Conservation (phyloP, 2,888 invertebrate species). For the Sussaba pulchella region DNA sequence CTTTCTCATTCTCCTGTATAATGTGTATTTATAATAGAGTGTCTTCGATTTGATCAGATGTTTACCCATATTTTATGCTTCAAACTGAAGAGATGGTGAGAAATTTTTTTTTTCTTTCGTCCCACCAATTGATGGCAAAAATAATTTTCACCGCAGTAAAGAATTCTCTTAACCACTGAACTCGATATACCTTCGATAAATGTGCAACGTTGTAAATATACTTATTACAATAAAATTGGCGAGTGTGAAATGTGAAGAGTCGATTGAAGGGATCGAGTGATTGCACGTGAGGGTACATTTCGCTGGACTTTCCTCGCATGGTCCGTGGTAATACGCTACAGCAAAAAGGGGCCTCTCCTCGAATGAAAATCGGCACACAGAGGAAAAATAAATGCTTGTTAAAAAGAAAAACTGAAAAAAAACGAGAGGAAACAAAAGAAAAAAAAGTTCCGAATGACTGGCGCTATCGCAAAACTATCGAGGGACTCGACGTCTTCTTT, state of each 20-base stretch:
- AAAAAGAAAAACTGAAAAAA: conserved; percentile 49
- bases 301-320: conserved; percentile 62
- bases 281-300: conserved; percentile 66
- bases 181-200: neutral
- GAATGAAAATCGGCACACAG: conserved; percentile 37
- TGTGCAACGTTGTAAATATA: neutral
- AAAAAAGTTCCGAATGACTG: conserved; percentile 45
- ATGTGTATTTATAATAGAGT: too few relatives aligned
- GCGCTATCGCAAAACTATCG: conserved; percentile 68
- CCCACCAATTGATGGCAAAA: too few relatives aligned
- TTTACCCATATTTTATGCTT: too few relatives aligned
- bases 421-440: conserved; percentile 41
- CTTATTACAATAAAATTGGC: conserved; percentile 36
- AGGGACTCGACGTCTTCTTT: too few relatives aligned
- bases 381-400: conserved; percentile 57
- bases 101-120: too few relatives aligned
- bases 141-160: too few relatives aligned
- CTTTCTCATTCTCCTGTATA: too few relatives aligned
- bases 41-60: too few relatives aligned
- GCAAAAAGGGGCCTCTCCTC: conserved; percentile 6
- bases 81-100: too few relatives aligned
- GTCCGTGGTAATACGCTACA: conserved; percentile 43
- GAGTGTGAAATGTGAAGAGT: conserved; percentile 59
- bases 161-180: too few relatives aligned
- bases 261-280: conserved; percentile 64